phyloP scores from a whole-genome alignment of 1,140 invertebrate genomes.

The Pantala flavescens region DNA sequence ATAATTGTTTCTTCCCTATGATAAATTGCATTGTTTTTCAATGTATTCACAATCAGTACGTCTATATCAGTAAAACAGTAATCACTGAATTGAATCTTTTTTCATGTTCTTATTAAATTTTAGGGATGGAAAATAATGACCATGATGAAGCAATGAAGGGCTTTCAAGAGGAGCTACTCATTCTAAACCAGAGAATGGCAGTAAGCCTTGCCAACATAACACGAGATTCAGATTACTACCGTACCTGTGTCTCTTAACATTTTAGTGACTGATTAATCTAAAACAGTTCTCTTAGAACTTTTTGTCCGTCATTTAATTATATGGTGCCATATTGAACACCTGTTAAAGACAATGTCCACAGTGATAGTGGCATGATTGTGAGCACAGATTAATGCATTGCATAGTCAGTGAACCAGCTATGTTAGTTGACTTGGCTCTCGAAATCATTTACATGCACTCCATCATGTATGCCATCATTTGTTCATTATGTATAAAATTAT shows the following conservation, averaged over 20 bases:
- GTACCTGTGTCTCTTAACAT: slow-evolving; percentile 33
- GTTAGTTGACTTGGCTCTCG: background rate
- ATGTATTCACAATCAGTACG: no score
- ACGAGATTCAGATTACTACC: slow-evolving; percentile 36
- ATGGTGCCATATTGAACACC: slow-evolving; percentile 1
- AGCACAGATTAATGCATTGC: background rate
- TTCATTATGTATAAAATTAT: background rate
- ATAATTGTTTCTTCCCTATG: no score
- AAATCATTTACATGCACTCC: background rate
- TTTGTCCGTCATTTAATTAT: background rate
- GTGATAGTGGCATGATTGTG: background rate
- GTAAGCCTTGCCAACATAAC: slow-evolving; percentile 37
- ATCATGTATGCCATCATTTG: background rate
- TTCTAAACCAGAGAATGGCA: slow-evolving; percentile 37
- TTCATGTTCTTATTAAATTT: slow-evolving; percentile 27
- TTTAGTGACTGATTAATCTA: background rate
- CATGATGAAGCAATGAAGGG: slow-evolving; percentile 35
- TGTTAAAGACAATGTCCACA: background rate
- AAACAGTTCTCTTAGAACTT: background rate
- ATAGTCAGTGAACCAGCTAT: background rate
- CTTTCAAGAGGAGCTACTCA: slow-evolving; percentile 28
- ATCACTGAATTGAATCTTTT: no score
- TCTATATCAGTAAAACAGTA: no score
- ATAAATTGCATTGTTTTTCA: no score
- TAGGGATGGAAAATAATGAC: slow-evolving; percentile 42